Conservation (phyloP, 2,888 invertebrate species). For the Xanthorhoe spadicearia region DNA sequence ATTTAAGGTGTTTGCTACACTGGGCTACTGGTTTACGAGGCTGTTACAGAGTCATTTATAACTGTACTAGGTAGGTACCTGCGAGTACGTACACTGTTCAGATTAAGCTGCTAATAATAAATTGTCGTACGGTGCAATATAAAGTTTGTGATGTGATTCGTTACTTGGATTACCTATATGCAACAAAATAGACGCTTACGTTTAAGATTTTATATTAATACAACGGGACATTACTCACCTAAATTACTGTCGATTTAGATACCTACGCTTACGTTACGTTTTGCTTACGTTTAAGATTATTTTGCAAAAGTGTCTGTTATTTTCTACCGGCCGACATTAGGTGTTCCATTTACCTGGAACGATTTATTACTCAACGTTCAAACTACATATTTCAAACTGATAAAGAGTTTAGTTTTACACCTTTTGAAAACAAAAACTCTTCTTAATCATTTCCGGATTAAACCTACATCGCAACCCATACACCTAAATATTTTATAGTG, state of each 20-base stretch:
- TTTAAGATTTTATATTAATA: too few relatives aligned
- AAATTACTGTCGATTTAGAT: too few relatives aligned
- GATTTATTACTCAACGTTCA: background rate
- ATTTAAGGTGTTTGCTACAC: conserved; percentile 68
- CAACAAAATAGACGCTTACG: conserved; percentile 10
- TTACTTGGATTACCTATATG: conserved; percentile 9
- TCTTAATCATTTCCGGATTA: conserved; percentile 15
- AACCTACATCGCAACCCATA: background rate
- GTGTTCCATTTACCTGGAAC: background rate
- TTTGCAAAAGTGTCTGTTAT: background rate
- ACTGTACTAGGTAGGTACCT: conserved; percentile 22
- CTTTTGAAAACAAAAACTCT: background rate
- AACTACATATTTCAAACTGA: background rate
- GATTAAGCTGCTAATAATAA: conserved; percentile 43
- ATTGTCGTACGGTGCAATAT: conserved; percentile 25
- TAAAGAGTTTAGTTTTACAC: background rate
- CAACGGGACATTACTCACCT: too few relatives aligned
- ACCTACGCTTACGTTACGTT: too few relatives aligned
- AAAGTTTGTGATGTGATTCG: conserved; percentile 22
- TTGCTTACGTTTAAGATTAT: background rate
- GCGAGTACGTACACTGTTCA: conserved; percentile 23
- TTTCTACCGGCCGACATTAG: background rate
- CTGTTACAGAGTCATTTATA: conserved; percentile 47
- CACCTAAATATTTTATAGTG: background rate
- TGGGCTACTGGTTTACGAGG: conserved; percentile 58